Evolutionary conservation across 2,113 vertebrate species (phyloP).

Genomic region (Hyaena hyaena): DNA sequence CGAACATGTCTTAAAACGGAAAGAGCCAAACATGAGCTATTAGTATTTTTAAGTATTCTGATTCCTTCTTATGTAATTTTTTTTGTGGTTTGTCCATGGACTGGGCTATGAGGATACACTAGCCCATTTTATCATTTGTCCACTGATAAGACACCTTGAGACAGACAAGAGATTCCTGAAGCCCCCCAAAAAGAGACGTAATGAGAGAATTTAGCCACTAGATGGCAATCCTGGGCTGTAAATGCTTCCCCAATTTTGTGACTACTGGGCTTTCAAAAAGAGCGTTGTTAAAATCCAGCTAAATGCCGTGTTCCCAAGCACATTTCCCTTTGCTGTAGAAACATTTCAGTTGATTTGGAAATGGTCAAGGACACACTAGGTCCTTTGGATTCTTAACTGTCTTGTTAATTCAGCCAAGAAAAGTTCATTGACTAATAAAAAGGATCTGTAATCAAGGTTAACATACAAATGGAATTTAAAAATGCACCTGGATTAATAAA

Average conservation of each 20-base stretch:
- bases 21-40: background rate
- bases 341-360: background rate
- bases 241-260: conserved; percentile 53
- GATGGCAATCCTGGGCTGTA: conserved; percentile 82
- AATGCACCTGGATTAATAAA: background rate
- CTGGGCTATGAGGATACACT: background rate
- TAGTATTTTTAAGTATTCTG: background rate
- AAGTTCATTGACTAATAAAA: background rate
- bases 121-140: background rate
- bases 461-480: background rate
- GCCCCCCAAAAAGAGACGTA: background rate
- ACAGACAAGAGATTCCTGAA: background rate
- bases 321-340: conserved; percentile 55
- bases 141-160: background rate
- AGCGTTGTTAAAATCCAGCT: background rate
- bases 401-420: background rate
- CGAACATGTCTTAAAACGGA: background rate
- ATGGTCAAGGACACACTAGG: conserved; percentile 34
- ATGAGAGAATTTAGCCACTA: conserved; percentile 77
- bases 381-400: background rate
- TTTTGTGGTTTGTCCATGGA: background rate
- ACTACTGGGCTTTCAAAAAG: background rate
- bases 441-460: background rate
- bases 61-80: background rate
- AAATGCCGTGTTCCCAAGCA: background rate